A percentile compares a stretch with the other conserved stretches of the same genome.
Evolutionary conservation across 1,140 invertebrate species (phyloP).

Genomic region (Steinernema feltiae): DNA sequence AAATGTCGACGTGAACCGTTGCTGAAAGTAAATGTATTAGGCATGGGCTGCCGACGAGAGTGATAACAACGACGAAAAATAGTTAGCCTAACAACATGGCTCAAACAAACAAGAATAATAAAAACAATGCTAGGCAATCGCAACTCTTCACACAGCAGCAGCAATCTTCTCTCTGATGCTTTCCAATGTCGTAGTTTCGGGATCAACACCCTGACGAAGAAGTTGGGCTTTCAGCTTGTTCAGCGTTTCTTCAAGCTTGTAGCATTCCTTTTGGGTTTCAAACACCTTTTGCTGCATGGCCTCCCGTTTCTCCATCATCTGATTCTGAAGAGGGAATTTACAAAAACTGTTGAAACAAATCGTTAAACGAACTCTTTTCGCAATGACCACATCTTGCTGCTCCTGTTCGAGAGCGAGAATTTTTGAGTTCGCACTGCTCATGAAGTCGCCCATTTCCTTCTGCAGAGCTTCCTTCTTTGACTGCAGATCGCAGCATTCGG

Average conservation of each 20-base stretch:
- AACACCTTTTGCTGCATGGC: not conserved
- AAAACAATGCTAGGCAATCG: too few species aligned
- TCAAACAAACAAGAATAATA: too few species aligned
- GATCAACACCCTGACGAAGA: not conserved
- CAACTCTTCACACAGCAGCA: not conserved
- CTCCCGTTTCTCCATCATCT: not conserved
- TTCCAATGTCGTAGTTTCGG: not conserved
- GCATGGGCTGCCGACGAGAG: too few species aligned
- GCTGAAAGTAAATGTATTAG: too few species aligned
- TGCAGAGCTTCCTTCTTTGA: not conserved
- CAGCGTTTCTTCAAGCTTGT: not conserved
- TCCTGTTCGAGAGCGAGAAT: not conserved
- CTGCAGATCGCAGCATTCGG: not conserved
- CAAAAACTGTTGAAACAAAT: not conserved
- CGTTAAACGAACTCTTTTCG: not conserved
- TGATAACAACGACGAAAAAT: too few species aligned
- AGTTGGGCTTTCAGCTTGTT: constrained; percentile 8
- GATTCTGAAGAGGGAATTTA: not conserved
- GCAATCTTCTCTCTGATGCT: not conserved
- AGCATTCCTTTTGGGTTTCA: not conserved
- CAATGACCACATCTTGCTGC: not conserved
- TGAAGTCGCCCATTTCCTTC: not conserved
- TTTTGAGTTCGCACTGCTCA: not conserved
- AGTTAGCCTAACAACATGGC: too few species aligned
- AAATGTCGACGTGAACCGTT: too few species aligned